These are phyloP conservation scores for Ernsta delagoae DNA, from an alignment of 2,888 invertebrate genomes.

Conservation along the genomic window DNA sequence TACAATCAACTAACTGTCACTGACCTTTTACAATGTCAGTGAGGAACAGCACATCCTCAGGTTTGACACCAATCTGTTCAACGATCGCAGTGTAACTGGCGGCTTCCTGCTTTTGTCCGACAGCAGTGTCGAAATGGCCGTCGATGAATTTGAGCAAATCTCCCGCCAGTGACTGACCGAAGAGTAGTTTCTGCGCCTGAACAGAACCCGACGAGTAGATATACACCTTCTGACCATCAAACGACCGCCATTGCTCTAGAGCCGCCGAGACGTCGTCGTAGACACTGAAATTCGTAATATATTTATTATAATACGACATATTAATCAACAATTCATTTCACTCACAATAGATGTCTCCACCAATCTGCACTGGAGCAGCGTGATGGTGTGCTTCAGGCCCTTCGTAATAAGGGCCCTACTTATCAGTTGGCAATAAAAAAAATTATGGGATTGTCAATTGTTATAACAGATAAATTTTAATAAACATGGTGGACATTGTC, in stretches of 20 bases:
- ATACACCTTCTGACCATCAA: slow-evolving; percentile 88
- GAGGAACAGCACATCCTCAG: slow-evolving; percentile 91
- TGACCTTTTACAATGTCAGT: slow-evolving; percentile 94
- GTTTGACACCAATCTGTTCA: slow-evolving; percentile 85
- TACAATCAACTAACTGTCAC: slow-evolving; percentile 22
- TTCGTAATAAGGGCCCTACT: no score
- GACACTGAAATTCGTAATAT: slow-evolving; percentile 86
- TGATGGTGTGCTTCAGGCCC: no score
- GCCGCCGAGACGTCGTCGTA: slow-evolving; percentile 93
- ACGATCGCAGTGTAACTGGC: slow-evolving; percentile 92
- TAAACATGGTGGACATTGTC: no score
- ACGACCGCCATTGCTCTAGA: slow-evolving; percentile 89
- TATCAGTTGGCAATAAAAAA: no score
- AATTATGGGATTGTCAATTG: no score
- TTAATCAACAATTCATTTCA: no score
- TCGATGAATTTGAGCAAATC: slow-evolving; percentile 89
- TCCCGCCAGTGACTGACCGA: slow-evolving; percentile 90
- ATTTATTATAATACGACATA: no score
- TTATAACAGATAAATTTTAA: no score
- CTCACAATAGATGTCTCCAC: no score
- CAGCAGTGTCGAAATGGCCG: slow-evolving; percentile 94
- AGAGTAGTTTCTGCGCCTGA: slow-evolving; percentile 95
- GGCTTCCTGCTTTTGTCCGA: slow-evolving; percentile 92
- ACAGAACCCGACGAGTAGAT: slow-evolving; percentile 97
- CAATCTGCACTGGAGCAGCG: no score